Evolutionary conservation across 1,140 invertebrate species (phyloP).

Genomic region (Akabosia matsudoensis): DNA sequence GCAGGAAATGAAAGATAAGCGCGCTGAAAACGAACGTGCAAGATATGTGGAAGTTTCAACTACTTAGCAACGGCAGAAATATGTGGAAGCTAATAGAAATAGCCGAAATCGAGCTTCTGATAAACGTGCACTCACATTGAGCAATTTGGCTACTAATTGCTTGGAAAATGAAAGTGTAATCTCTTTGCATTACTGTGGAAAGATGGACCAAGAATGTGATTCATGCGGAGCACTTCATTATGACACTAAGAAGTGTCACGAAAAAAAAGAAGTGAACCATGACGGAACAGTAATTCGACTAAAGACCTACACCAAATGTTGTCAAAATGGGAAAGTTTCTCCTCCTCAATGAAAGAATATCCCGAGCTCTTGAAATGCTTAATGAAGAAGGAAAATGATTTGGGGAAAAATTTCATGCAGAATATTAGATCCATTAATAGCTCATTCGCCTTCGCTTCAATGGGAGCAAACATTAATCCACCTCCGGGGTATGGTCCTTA

Average conservation of each 20-base stretch:
- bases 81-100: too few species aligned
- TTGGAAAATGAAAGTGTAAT: not conserved
- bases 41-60: too few species aligned
- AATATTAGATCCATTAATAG: conserved; percentile 48
- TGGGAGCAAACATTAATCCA: conserved; percentile 38
- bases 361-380: not conserved
- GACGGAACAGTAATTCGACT: not conserved
- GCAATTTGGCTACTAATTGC: not conserved
- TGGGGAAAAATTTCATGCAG: conserved; percentile 43
- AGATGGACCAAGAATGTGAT: not conserved
- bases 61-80: too few species aligned
- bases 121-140: too few species aligned
- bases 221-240: not conserved
- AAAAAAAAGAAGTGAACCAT: not conserved
- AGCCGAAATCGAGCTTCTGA: too few species aligned
- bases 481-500: conserved; percentile 29
- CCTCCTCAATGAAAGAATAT: not conserved
- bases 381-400: not conserved
- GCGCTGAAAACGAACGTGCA: too few species aligned
- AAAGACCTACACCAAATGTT: not conserved
- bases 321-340: not conserved
- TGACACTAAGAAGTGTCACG: not conserved
- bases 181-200: not conserved
- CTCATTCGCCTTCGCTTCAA: conserved; percentile 45
- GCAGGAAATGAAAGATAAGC: too few species aligned